phyloP scores from a whole-genome alignment of 2,113 vertebrate genomes.

The Ammodytes dubius region DNA sequence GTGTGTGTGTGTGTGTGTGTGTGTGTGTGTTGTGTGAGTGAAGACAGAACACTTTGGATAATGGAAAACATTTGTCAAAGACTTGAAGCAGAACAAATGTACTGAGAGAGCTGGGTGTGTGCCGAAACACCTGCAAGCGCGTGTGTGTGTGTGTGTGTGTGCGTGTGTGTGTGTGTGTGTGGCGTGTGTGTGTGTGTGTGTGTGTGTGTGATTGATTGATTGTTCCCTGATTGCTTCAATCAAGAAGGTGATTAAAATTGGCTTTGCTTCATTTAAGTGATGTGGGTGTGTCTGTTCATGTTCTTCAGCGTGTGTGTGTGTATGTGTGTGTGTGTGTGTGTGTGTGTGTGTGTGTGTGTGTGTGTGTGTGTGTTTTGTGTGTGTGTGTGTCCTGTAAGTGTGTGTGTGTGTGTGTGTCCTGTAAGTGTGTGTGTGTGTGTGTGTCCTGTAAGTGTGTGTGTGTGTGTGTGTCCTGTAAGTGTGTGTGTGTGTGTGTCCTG shows the following conservation, averaged over 20 bases:
- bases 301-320: neutral
- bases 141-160: neutral
- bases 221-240: conserved; percentile 48
- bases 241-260: conserved; percentile 60
- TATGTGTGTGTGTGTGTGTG: neutral
- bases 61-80: conserved; percentile 55
- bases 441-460: no score
- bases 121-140: conserved; percentile 61
- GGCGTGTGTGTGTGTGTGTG: conserved; percentile 1
- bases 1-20: conserved; percentile 1
- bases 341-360: neutral
- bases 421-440: no score
- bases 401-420: no score
- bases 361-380: neutral
- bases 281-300: no score
- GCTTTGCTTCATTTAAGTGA: conserved; percentile 49
- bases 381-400: no score
- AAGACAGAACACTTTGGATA: conserved; percentile 7
- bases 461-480: no score
- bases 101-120: conserved; percentile 13
- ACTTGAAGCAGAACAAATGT: conserved; percentile 40
- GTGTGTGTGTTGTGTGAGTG: neutral
- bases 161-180: neutral
- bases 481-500: no score
- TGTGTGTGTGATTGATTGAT: conserved; percentile 40